These are phyloP conservation scores for Auanema freiburgensis DNA, from an alignment of 2,888 invertebrate species.

Conservation along the genomic window DNA sequence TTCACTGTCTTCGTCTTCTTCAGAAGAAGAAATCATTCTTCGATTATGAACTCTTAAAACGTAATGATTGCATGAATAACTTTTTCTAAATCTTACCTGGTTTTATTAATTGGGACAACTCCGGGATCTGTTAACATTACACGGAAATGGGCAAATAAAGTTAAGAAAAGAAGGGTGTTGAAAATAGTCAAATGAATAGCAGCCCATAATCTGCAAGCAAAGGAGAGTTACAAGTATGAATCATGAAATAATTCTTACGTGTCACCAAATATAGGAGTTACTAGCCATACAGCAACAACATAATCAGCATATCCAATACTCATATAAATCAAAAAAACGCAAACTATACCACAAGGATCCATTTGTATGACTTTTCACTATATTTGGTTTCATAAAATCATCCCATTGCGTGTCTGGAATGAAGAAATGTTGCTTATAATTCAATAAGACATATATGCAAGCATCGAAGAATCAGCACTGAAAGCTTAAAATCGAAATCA, in stretches of 20 bases:
- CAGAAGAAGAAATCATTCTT: conserved; percentile 21
- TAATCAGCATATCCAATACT: conserved; percentile 85
- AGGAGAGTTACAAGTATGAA: background rate
- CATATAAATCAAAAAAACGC: conserved; percentile 78
- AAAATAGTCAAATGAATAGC: conserved; percentile 79
- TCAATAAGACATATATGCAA: background rate
- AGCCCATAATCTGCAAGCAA: conserved; percentile 71
- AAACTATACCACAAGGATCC: conserved; percentile 83
- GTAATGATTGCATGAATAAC: background rate
- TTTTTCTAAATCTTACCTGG: conserved; percentile 67
- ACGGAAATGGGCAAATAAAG: conserved; percentile 78
- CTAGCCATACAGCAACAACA: conserved; percentile 81
- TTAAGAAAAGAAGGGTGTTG: conserved; percentile 75
- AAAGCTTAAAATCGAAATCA: no score
- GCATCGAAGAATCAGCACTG: no score
- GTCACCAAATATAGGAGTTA: conserved; percentile 79
- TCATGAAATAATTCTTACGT: conserved; percentile 70
- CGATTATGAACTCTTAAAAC: background rate
- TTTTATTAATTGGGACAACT: conserved; percentile 75
- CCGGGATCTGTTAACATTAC: conserved; percentile 89
- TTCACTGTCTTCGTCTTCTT: conserved; percentile 30
- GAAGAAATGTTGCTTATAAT: background rate
- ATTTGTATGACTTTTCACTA: conserved; percentile 9
- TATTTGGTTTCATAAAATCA: background rate
- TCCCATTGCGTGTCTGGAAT: background rate